Base-by-base conservation (phyloP, 2,113 vertebrate genomes). In the Origma solitaria region DNA sequence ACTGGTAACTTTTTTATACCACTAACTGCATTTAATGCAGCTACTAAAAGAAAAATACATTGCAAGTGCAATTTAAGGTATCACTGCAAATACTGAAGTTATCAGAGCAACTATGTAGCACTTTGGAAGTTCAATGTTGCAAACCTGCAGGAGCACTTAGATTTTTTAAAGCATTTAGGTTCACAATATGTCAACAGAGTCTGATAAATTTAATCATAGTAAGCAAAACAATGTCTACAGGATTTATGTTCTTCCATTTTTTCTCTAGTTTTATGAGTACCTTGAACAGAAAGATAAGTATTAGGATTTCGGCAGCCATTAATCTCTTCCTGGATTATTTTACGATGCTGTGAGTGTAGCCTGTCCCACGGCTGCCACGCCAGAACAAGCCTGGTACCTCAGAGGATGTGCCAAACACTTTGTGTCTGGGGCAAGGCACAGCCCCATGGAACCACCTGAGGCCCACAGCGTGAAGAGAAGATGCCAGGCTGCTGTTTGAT, bases 281-380 rank as follows among this genome's bases (percentile, higher is more conserved):
- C 90, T 93, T 94, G 79, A 86, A 88, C 87, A 87, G 66, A 90
- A 85, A 95, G 90, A 93, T 95, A 96, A 95, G 92, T 88, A 70
- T 88, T 93, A 73, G 90, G 82, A 96, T 97, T 93, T 93, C 44
- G 18, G 79, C 68, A 66, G 71, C 85, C 85, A 91, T 80, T 96
- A 92, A 94, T 92, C 82, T 80, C 78, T 66, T 33, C 64, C 68
- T 44, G 45, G 79, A 90, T 94, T 94, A 88, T 86, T 95, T 94
- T 93, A 94, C 1, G 0, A 75, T n/a, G 51, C 72, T n/a, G 45
- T 51, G 73, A 94, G 77, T 13, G 61, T 83, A 89, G 84, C 54
- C 58, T 2, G 7, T 72, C 50, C 49, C 6, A 3, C 66, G 65
- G 50, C 3, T 6, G 10, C 88, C 79, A 90, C 1, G 2, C 79